These are phyloP conservation scores for Nesospiza acunhae DNA, from an alignment of 2,113 vertebrate genomes.

Conservation along the genomic window DNA sequence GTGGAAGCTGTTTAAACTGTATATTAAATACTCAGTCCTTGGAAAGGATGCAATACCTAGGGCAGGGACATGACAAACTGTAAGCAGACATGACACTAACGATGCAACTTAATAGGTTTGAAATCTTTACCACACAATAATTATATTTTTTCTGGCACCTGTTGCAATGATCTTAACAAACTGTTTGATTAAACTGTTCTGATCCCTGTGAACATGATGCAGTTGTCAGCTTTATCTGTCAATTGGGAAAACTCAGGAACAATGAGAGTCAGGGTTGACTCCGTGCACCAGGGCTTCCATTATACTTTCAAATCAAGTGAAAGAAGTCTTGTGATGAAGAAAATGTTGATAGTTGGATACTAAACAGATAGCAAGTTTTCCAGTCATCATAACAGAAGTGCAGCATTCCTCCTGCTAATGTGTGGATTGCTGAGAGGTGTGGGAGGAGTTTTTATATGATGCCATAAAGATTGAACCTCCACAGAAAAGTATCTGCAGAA, in stretches of 20 bases:
- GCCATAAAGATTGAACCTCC: neutral
- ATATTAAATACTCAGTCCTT: neutral
- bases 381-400: neutral
- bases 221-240: neutral
- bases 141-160: slow-evolving; percentile 4
- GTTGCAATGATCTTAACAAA: slow-evolving; percentile 11
- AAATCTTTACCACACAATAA: slow-evolving; percentile 2
- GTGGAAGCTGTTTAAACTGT: neutral
- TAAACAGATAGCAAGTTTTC: neutral
- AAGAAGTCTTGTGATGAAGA: neutral
- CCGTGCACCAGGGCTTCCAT: neutral
- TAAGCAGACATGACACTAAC: neutral
- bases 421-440: neutral
- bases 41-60: neutral
- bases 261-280: neutral
- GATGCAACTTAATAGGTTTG: neutral
- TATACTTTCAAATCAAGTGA: neutral
- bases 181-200: neutral
- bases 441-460: neutral
- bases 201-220: neutral
- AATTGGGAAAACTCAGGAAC: neutral
- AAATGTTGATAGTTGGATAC: neutral
- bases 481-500: neutral
- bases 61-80: neutral
- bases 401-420: neutral